A percentile compares a stretch with the other conserved stretches of the same genome.
These are phyloP conservation scores for Stichodactyla helianthus DNA, from an alignment of 64 coral and sea anemone species.

Conservation along the genomic window DNA sequence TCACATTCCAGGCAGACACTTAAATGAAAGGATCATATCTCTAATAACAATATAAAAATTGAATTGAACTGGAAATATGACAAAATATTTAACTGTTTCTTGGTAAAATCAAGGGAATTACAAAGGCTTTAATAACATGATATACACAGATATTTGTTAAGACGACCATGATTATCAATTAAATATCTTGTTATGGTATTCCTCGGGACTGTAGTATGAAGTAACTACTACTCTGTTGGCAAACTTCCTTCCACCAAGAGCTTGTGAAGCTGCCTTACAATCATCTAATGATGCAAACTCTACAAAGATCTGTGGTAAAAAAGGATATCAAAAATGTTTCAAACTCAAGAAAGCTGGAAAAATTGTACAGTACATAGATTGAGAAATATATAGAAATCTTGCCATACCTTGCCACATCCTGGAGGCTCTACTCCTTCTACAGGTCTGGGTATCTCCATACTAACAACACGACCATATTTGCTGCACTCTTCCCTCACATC, in stretches of 20 bases:
- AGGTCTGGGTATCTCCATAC: slow-evolving; percentile 94
- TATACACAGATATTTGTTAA: background rate
- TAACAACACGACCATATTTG: slow-evolving; percentile 87
- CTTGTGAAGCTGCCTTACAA: slow-evolving; percentile 50
- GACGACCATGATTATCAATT: background rate
- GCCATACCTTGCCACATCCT: slow-evolving; percentile 91
- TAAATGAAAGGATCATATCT: too few species aligned
- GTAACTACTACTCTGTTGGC: slow-evolving; percentile 96
- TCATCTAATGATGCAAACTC: slow-evolving; percentile 78
- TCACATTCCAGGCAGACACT: too few species aligned
- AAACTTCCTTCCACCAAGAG: slow-evolving; percentile 94
- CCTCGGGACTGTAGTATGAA: slow-evolving; percentile 87
- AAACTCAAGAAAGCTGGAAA: background rate
- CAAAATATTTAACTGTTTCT: background rate
- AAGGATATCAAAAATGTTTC: background rate
- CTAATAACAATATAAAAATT: too few species aligned
- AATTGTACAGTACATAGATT: background rate
- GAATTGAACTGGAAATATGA: too few species aligned
- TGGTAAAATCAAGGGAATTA: background rate
- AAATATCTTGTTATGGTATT: slow-evolving; percentile 85
- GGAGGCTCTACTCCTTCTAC: slow-evolving; percentile 82
- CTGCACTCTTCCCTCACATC: slow-evolving; percentile 92
- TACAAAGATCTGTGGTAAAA: slow-evolving; percentile 76
- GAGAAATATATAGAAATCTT: background rate
- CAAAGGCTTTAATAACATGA: background rate